Conservation (phyloP, 2,888 invertebrate genomes). For the Eristalis intricaria region DNA sequence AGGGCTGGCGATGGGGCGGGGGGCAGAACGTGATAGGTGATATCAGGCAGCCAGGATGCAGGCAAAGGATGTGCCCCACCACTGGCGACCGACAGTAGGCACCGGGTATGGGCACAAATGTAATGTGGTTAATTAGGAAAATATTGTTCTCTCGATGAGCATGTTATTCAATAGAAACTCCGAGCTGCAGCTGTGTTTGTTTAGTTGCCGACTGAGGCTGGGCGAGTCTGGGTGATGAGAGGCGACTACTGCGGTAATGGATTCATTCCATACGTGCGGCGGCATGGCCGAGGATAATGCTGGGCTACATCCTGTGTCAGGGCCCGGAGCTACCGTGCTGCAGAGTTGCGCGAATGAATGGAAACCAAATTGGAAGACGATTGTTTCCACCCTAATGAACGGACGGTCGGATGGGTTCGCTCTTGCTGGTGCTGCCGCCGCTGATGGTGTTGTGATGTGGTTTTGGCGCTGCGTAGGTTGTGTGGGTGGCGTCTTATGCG, state of each 20-base stretch:
- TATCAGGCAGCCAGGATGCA: slow-evolving; percentile 33
- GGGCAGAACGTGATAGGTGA: slow-evolving; percentile 47
- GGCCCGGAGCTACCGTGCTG: slow-evolving; percentile 17
- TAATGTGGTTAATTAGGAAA: slow-evolving; percentile 76
- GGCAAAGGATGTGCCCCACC: slow-evolving; percentile 10
- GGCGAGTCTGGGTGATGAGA: not conserved
- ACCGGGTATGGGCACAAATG: slow-evolving; percentile 70
- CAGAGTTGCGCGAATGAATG: slow-evolving; percentile 51
- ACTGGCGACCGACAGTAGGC: slow-evolving; percentile 27
- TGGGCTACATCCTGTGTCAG: slow-evolving; percentile 9
- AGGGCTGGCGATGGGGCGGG: not conserved
- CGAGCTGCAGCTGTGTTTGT: slow-evolving; percentile 58
- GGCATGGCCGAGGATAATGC: slow-evolving; percentile 40
- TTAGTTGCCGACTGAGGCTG: slow-evolving; percentile 20
- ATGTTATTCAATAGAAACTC: slow-evolving; percentile 69
- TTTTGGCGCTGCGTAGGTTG: not conserved
- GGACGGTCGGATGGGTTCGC: not conserved
- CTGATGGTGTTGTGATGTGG: not conserved
- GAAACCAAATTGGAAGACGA: slow-evolving; percentile 64
- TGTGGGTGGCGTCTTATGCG: slow-evolving; percentile 38
- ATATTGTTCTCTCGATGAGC: slow-evolving; percentile 74
- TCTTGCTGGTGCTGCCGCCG: not conserved
- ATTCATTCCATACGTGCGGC: slow-evolving; percentile 36
- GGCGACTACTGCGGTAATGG: slow-evolving; percentile 32
- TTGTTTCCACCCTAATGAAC: slow-evolving; percentile 44